phyloP scores from a whole-genome alignment of 2,113 vertebrate genomes.

The Myanophis thanlyinensis region DNA sequence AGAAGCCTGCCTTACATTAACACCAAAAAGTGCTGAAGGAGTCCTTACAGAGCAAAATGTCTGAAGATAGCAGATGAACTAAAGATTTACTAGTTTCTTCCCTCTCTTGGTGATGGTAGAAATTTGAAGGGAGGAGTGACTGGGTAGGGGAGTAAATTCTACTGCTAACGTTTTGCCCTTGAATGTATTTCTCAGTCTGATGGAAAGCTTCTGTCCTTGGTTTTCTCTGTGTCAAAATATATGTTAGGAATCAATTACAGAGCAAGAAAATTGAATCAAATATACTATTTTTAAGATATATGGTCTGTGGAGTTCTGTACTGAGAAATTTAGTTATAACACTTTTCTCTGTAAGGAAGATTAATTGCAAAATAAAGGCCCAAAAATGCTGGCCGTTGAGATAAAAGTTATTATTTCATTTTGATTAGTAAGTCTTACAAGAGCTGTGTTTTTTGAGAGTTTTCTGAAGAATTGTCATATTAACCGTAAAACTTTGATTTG shows the following conservation, averaged over 20 bases:
- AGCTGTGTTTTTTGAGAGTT: conserved; percentile 21
- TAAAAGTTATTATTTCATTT: conserved; percentile 33
- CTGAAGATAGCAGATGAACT: conserved; percentile 71
- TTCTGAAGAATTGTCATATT: conserved; percentile 16
- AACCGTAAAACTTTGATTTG: conserved; percentile 15
- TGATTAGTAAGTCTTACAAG: conserved; percentile 30
- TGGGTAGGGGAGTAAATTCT: conserved; percentile 41
- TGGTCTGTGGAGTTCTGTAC: conserved; percentile 23
- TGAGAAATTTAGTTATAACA: conserved; percentile 12
- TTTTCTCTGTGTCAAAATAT: conserved; percentile 42
- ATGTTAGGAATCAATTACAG: conserved; percentile 61
- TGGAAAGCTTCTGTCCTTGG: conserved; percentile 42
- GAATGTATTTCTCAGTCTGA: conserved; percentile 42
- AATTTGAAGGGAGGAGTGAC: conserved; percentile 57
- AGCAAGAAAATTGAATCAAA: neutral
- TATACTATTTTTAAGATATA: conserved; percentile 52
- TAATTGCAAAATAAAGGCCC: conserved; percentile 18
- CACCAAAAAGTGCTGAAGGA: conserved; percentile 67
- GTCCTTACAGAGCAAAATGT: conserved; percentile 70
- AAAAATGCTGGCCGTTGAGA: conserved; percentile 30
- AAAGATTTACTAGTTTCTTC: conserved; percentile 66
- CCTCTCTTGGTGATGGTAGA: conserved; percentile 9
- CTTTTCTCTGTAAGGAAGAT: conserved; percentile 21
- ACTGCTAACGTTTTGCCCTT: conserved; percentile 42
- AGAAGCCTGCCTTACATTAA: conserved; percentile 64